phyloP scores from a whole-genome alignment of 2,888 invertebrate genomes.

The Lasioglossum vierecki region DNA sequence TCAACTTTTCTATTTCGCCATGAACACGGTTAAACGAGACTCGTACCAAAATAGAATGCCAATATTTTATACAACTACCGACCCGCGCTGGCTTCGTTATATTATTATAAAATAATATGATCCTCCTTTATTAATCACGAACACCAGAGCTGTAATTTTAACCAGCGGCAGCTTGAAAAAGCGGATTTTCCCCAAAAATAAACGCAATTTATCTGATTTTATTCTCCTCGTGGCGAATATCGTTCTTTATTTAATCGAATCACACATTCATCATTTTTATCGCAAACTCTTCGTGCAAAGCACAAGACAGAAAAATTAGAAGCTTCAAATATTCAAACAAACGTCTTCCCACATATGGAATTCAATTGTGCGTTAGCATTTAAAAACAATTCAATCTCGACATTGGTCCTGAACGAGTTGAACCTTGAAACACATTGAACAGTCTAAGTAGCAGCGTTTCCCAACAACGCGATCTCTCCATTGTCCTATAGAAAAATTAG shows the following conservation, averaged over 20 bases:
- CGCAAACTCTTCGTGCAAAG: background rate
- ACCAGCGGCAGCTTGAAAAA: background rate
- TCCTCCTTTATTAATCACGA: background rate
- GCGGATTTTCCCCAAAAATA: background rate
- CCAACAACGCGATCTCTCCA: background rate
- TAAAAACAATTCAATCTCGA: background rate
- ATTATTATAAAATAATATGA: background rate
- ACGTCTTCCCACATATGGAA: background rate
- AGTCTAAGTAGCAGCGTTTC: background rate
- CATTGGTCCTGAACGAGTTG: background rate
- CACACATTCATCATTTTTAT: no score
- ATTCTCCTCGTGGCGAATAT: background rate
- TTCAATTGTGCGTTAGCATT: background rate
- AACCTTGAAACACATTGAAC: background rate
- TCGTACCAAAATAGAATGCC: background rate
- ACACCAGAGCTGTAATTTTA: background rate
- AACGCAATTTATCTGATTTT: background rate
- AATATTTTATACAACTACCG: background rate
- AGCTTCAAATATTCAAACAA: background rate
- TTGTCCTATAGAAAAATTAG: background rate
- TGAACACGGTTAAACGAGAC: background rate
- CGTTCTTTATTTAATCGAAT: background rate
- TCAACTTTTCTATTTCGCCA: background rate
- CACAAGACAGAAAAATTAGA: background rate
- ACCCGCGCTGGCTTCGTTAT: background rate